Evolutionary conservation across 2,113 vertebrate species (phyloP), one percentile per base, ranked within the genome.

Genomic region (Haliaeetus leucogaster): DNA sequence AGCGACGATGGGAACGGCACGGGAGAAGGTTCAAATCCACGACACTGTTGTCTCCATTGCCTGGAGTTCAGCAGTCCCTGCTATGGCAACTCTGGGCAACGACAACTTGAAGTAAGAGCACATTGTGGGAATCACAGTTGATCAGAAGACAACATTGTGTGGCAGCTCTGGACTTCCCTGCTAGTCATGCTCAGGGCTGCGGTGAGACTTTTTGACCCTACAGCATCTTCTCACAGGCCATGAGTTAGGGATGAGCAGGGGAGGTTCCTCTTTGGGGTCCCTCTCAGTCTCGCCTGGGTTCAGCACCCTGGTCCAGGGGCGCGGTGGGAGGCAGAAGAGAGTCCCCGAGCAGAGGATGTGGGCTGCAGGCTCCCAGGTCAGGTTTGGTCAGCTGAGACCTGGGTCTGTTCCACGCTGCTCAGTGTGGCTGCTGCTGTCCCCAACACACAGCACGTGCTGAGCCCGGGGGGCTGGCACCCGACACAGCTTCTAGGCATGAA

Each of bases 261-360:
- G 9, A 82, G 17, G 63, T 89, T 97, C 93, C 83, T 74, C 86
- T 83, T 48, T 74, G 89, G 21, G 18, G 30, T 67, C 63, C 40
- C 13, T 26, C 29, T 65, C 1, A 0, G 16, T 27, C 16, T 63
- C 0, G 0, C 21, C 16, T 0, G 6, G 13, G 43, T 32, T 86
- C 73, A 56, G 40, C 43, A 29, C 26, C 61, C 55, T 1, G 4
- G 11, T 29, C 36, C 62, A 11, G 76, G 1, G 2, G 0, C 0
- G 3, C 2, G 76, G 74, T 32, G 66, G 45, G 26, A 53, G 70
- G 29, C 38, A n/a, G 23, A 67, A 53, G 19, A 74, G 40, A 16
- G 80, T 19, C 23, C 34, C 71, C 5, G 5, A 8, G 6, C 15
- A 25, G 26, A 29, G 42, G 36, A 61, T 1, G 9, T 68, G 87